Conservation (phyloP, 30 jellyfish, hydroid and myxozoan species). For the Catostylus mosaicus region DNA sequence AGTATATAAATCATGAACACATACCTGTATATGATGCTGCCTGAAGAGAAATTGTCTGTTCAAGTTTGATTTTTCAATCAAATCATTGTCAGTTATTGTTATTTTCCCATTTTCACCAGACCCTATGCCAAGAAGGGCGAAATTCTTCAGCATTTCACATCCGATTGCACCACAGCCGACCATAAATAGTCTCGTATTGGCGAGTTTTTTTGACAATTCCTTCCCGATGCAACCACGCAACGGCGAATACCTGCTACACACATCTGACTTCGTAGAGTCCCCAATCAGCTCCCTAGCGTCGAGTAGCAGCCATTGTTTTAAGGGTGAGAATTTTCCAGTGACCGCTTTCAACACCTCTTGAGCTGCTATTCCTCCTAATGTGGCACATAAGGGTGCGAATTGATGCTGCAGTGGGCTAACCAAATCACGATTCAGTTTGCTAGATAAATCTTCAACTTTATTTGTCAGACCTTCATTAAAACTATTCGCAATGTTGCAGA, state of each 20-base stretch:
- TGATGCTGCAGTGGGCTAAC: constrained; percentile 1
- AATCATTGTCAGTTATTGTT: constrained; percentile 90
- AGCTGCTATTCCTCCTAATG: constrained; percentile 88
- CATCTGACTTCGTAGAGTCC: background rate
- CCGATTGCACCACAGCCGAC: constrained; percentile 99
- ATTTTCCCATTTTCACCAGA: constrained; percentile 68
- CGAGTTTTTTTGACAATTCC: constrained; percentile 51
- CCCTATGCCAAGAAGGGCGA: constrained; percentile 86
- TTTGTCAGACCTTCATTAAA: constrained; percentile 15
- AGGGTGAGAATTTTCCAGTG: constrained; percentile 87
- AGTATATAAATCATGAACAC: background rate
- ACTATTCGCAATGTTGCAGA: constrained; percentile 3
- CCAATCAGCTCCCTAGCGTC: constrained; percentile 73
- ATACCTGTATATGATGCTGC: constrained; percentile 91
- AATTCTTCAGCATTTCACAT: constrained; percentile 89
- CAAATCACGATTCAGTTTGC: background rate
- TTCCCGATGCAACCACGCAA: constrained; percentile 40
- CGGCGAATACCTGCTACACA: constrained; percentile 31
- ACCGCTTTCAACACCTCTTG: constrained; percentile 89
- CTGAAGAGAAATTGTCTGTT: constrained; percentile 93
- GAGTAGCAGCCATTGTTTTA: constrained; percentile 70
- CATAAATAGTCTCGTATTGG: constrained; percentile 70
- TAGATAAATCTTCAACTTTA: constrained; percentile 32
- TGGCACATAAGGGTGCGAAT: constrained; percentile 92
- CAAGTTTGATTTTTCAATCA: constrained; percentile 89